Evolutionary conservation across 2,113 vertebrate species (phyloP).

Genomic region (Orthonyx spaldingii): DNA sequence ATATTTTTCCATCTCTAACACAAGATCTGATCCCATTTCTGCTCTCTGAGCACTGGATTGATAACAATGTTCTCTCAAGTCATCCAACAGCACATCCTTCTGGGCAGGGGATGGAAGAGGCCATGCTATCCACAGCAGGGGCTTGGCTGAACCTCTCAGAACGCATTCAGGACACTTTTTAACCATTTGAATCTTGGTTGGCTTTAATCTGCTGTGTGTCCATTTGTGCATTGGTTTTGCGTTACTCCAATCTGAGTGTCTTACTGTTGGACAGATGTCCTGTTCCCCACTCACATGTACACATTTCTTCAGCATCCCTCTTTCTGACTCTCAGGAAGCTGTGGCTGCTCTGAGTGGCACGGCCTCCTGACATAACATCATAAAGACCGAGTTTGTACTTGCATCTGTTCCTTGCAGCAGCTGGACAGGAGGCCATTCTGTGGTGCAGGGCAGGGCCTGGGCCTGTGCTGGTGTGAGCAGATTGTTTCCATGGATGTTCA

Average conservation of each 20-base stretch:
- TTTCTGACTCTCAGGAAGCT: neutral
- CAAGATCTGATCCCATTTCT: neutral
- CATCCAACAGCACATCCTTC: neutral
- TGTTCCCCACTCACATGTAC: neutral
- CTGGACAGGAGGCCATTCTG: neutral
- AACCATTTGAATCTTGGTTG: constrained; percentile 31
- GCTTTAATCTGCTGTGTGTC: constrained; percentile 41
- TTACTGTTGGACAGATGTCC: neutral
- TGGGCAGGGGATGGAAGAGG: neutral
- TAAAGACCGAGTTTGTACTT: neutral
- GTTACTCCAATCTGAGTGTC: neutral
- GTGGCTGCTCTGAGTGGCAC: neutral
- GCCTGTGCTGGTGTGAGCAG: neutral
- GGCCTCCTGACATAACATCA: accelerated
- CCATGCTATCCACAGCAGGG: neutral
- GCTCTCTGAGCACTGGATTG: neutral
- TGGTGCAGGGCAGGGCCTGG: neutral
- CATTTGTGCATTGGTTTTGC: constrained; percentile 30
- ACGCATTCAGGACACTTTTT: constrained; percentile 34
- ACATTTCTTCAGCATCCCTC: neutral
- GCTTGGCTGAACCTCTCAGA: neutral
- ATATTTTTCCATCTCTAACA: neutral
- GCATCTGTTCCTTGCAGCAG: neutral
- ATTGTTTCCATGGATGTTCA: neutral
- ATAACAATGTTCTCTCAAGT: neutral